These are phyloP conservation scores for Falco rusticolus DNA, from an alignment of 2,797 vertebrate species.

Conservation along the genomic window DNA sequence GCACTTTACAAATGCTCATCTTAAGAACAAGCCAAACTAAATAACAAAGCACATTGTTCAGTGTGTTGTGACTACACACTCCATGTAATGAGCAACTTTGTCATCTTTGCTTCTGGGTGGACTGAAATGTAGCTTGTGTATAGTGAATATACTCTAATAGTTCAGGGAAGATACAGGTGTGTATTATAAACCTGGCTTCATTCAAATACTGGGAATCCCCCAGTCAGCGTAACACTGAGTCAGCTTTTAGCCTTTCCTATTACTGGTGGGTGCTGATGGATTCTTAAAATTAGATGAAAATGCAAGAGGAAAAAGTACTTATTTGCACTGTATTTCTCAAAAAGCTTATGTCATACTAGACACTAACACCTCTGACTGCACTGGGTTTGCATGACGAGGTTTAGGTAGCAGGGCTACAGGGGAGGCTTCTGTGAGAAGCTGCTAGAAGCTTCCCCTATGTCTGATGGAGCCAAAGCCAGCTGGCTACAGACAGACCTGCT, in stretches of 20 bases:
- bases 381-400: too few relatives aligned
- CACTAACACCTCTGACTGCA: neutral
- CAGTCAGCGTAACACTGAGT: neutral
- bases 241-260: neutral
- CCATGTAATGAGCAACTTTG: fast-evolving
- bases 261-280: neutral
- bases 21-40: neutral
- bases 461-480: too few relatives aligned
- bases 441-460: too few relatives aligned
- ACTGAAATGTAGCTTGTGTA: neutral
- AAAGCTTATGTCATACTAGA: neutral
- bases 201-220: neutral
- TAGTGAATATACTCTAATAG: neutral
- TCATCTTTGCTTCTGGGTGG: neutral
- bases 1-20: neutral
- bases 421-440: too few relatives aligned
- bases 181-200: neutral
- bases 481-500: too few relatives aligned
- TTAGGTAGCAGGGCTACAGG: too few relatives aligned
- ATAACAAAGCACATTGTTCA: neutral
- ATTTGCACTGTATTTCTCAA: neutral
- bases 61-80: neutral
- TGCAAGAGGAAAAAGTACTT: neutral
- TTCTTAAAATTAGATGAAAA: neutral
- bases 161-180: neutral